These are phyloP conservation scores for Lepus townsendii DNA, from an alignment of 2,797 vertebrate species.

Conservation along the genomic window DNA sequence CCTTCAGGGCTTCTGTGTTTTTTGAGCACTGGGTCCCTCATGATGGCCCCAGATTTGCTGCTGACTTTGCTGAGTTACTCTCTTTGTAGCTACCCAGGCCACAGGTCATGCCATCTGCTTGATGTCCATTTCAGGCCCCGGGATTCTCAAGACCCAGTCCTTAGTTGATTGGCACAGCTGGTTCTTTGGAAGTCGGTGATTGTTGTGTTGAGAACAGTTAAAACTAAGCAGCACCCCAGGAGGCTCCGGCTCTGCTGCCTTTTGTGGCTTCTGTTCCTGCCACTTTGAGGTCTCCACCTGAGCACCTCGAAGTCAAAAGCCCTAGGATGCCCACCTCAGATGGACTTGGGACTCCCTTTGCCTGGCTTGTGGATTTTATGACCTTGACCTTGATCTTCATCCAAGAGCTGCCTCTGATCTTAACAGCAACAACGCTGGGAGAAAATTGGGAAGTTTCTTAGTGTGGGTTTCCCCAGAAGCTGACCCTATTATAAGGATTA, in stretches of 20 bases:
- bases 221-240: not conserved
- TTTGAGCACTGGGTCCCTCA: not conserved
- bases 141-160: not conserved
- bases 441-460: slow-evolving; percentile 20
- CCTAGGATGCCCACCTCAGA: not conserved
- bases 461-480: not conserved
- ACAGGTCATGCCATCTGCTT: not conserved
- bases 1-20: not conserved
- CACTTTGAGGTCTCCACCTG: not conserved
- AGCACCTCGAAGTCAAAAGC: not conserved
- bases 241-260: not conserved
- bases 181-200: slow-evolving; percentile 24
- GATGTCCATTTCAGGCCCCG: not conserved
- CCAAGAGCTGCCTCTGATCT: not conserved
- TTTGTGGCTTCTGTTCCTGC: not conserved
- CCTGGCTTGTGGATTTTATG: not conserved
- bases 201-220: not conserved
- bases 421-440: not conserved
- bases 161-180: not conserved
- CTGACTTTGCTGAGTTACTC: not conserved
- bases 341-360: not conserved
- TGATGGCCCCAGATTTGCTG: not conserved
- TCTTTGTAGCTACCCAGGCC: not conserved
- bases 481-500: not conserved
- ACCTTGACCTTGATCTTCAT: slow-evolving; percentile 13